Evolutionary conservation across 2,797 vertebrate species (phyloP).

Genomic region (Cygnus olor): DNA sequence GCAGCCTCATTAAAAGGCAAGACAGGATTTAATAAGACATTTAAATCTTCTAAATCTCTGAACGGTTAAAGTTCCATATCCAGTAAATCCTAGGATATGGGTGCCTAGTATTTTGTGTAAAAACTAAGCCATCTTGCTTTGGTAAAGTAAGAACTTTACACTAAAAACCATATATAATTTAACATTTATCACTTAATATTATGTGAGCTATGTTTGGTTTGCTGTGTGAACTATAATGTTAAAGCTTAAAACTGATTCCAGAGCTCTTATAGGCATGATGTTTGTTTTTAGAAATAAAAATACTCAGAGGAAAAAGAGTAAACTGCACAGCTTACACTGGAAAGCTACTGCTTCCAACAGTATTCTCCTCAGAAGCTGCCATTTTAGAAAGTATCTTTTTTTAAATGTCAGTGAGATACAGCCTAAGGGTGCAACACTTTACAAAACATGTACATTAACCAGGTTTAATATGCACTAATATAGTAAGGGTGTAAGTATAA

Average conservation of each 20-base stretch:
- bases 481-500: background rate
- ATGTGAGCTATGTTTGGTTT: background rate
- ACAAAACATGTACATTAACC: constrained; percentile 33
- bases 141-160: constrained; percentile 12
- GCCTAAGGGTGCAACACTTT: background rate
- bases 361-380: background rate
- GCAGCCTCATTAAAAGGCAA: constrained; percentile 39
- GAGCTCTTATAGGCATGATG: background rate
- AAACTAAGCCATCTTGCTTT: constrained; percentile 7
- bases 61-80: constrained; percentile 17
- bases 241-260: background rate
- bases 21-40: constrained; percentile 45
- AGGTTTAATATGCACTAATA: constrained; percentile 11
- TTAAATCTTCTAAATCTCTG: background rate
- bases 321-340: background rate
- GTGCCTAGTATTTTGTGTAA: background rate
- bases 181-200: background rate
- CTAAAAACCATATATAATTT: background rate
- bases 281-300: constrained; percentile 20
- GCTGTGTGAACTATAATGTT: background rate
- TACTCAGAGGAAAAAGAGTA: background rate
- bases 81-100: background rate
- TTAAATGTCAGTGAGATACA: background rate
- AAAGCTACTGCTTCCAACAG: constrained; percentile 23
- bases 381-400: background rate